phyloP scores from a whole-genome alignment of 2,797 vertebrate species.

The Sylvilagus floridanus region DNA sequence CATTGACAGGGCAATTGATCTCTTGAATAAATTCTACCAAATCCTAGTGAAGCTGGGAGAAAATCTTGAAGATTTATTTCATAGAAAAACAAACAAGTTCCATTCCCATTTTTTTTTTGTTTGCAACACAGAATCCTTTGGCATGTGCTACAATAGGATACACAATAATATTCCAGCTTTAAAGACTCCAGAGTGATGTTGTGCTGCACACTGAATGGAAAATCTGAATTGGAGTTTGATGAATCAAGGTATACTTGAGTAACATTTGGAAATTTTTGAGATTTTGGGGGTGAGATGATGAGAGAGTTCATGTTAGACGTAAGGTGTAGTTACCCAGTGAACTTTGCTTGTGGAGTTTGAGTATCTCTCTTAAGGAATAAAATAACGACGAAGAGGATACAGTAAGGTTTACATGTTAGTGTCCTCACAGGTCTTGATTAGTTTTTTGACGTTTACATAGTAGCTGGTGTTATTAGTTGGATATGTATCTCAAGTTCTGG shows the following conservation, averaged over 20 bases:
- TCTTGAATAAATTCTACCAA: conserved; percentile 19
- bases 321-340: background rate
- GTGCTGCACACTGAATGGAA: background rate
- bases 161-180: background rate
- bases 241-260: background rate
- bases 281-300: background rate
- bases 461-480: background rate
- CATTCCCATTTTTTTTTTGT: background rate
- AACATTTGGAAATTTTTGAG: conserved; percentile 23
- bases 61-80: background rate
- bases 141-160: background rate
- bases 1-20: background rate
- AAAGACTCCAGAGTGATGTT: background rate
- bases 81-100: background rate
- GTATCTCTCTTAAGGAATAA: background rate
- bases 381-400: background rate
- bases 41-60: background rate
- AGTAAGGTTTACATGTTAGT: background rate
- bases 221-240: background rate
- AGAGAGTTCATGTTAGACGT: background rate
- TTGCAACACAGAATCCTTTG: background rate
- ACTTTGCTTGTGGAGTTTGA: background rate
- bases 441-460: background rate
- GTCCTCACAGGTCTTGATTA: background rate
- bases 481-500: background rate